Percentiles rank a stretch among this genome's conserved stretches.
Conservation (phyloP, 2,797 vertebrate genomes). For the Malurus splendens region DNA sequence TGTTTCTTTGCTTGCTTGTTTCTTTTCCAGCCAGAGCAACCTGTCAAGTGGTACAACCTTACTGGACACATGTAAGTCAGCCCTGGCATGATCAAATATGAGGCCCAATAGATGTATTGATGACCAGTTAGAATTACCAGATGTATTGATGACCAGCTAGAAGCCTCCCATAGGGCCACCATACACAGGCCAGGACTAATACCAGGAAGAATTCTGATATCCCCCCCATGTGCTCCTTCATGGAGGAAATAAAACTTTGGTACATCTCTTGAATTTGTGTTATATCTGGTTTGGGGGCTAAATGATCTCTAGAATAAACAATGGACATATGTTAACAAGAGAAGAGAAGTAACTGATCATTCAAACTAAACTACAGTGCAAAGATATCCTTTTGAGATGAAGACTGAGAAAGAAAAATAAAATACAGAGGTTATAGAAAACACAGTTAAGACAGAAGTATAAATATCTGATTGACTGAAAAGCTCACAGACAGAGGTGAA, state of each 20-base stretch:
- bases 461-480: neutral
- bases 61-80: neutral
- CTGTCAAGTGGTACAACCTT: neutral
- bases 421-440: neutral
- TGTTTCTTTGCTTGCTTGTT: no score
- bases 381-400: neutral
- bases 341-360: neutral
- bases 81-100: neutral
- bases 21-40: neutral
- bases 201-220: neutral
- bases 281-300: neutral
- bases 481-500: neutral
- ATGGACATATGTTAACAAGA: neutral
- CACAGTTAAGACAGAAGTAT: neutral
- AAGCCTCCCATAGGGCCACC: neutral
- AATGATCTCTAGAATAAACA: neutral
- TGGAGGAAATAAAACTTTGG: neutral
- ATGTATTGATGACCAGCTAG: neutral
- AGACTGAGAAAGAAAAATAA: neutral
- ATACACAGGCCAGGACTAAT: neutral
- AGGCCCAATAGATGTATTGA: neutral
- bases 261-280: neutral
- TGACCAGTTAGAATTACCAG: neutral
- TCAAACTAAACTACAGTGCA: neutral
- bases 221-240: neutral